These are phyloP conservation scores for Tridacna crocea DNA, from an alignment of 2,888 invertebrate species.

Conservation along the genomic window DNA sequence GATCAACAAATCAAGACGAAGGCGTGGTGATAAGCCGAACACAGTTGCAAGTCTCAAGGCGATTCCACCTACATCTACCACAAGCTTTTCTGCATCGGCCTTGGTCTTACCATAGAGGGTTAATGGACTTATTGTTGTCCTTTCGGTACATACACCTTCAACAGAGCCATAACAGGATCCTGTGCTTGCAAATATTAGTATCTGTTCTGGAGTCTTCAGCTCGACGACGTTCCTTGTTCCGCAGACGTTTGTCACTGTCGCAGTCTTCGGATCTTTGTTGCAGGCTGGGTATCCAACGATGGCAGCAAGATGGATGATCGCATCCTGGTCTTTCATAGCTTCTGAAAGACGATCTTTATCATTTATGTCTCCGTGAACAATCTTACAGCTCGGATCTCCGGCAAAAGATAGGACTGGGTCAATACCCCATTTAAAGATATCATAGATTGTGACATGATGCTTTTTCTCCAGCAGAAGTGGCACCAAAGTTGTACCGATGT, in stretches of 20 bases:
- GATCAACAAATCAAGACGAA: slow-evolving; percentile 27
- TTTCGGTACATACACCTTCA: slow-evolving; percentile 81
- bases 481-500: slow-evolving; percentile 82
- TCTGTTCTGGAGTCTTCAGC: slow-evolving; percentile 71
- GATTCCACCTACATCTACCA: slow-evolving; percentile 75
- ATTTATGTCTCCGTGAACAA: slow-evolving; percentile 78
- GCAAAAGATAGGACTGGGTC: slow-evolving; percentile 75
- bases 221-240: slow-evolving; percentile 31
- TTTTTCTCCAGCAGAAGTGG: slow-evolving; percentile 80
- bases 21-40: slow-evolving; percentile 62
- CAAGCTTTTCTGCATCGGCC: slow-evolving; percentile 59
- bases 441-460: slow-evolving; percentile 82
- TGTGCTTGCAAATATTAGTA: slow-evolving; percentile 80
- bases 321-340: slow-evolving; percentile 72
- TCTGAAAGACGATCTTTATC: slow-evolving; percentile 70
- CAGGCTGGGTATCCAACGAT: not conserved
- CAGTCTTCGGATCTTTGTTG: slow-evolving; percentile 32
- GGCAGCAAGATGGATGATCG: slow-evolving; percentile 27
- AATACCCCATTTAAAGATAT: slow-evolving; percentile 81
- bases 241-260: slow-evolving; percentile 28
- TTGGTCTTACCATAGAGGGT: slow-evolving; percentile 81
- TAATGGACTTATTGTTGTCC: slow-evolving; percentile 81
- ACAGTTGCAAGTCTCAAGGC: slow-evolving; percentile 82
- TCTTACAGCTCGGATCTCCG: slow-evolving; percentile 65
- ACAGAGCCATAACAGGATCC: slow-evolving; percentile 84